A percentile compares a stretch with the other conserved stretches of the same genome.
These are phyloP conservation scores for Hestina assimilis DNA, from an alignment of 1,140 invertebrate genomes.

Conservation along the genomic window DNA sequence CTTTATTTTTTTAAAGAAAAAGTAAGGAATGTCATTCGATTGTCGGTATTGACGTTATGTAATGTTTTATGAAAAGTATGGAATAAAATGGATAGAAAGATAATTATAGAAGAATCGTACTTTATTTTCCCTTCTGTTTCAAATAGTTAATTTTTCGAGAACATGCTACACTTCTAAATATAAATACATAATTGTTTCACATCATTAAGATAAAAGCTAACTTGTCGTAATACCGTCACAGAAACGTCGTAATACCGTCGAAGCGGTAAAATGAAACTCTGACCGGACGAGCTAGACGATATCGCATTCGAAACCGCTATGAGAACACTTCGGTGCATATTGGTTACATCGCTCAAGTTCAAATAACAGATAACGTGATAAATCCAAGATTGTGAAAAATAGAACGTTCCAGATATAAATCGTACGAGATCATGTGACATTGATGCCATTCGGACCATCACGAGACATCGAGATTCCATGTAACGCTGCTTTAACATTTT, in stretches of 20 bases:
- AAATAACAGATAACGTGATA: conserved; percentile 45
- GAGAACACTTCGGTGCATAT: conserved; percentile 52
- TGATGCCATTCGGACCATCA: conserved; percentile 13
- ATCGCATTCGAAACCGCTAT: conserved; percentile 61
- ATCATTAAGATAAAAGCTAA: background rate
- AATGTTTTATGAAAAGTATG: too few species aligned
- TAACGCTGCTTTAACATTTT: background rate
- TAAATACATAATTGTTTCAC: background rate
- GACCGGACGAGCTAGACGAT: conserved; percentile 43
- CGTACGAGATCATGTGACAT: conserved; percentile 13
- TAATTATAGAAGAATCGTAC: too few species aligned
- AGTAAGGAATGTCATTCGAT: too few species aligned
- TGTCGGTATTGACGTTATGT: too few species aligned
- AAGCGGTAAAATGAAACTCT: conserved; percentile 42
- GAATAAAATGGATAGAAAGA: too few species aligned
- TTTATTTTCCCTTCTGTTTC: too few species aligned
- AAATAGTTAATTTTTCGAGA: too few species aligned
- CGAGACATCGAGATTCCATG: background rate
- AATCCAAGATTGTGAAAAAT: conserved; percentile 47
- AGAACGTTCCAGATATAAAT: conserved; percentile 38
- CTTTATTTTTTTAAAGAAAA: too few species aligned
- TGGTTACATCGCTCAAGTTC: conserved; percentile 49
- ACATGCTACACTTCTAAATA: background rate
- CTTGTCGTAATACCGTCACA: too few species aligned
- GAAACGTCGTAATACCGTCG: conserved; percentile 14